Evolutionary conservation across 1,140 invertebrate species (phyloP).

Genomic region (Sesamia nonagrioides): DNA sequence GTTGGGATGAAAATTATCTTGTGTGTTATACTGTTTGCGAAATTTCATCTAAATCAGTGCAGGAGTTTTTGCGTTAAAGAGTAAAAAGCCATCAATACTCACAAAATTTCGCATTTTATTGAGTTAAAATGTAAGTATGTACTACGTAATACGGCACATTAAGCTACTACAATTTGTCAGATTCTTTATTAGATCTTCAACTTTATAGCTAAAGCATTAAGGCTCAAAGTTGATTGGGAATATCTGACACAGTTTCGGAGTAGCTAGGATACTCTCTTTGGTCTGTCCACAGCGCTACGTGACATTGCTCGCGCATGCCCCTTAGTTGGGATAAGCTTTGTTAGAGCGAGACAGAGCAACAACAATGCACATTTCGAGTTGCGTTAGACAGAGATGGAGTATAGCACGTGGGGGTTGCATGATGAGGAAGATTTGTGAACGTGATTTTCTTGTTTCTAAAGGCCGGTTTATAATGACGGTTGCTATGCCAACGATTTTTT

Average conservation of each 20-base stretch:
- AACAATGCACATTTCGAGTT: slow-evolving; percentile 13
- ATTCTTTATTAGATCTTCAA: too few relatives aligned
- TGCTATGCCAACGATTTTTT: too few relatives aligned
- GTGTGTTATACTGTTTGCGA: too few relatives aligned
- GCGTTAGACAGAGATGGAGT: slow-evolving; percentile 22
- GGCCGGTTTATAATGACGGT: not conserved
- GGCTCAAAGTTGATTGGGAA: too few relatives aligned
- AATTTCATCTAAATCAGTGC: too few relatives aligned
- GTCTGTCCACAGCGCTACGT: slow-evolving; percentile 8
- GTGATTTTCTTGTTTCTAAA: not conserved
- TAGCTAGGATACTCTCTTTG: not conserved
- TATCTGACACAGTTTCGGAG: too few relatives aligned
- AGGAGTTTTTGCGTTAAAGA: too few relatives aligned
- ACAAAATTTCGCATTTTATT: too few relatives aligned
- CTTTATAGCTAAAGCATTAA: too few relatives aligned
- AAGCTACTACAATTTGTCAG: too few relatives aligned
- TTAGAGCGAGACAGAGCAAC: slow-evolving; percentile 34
- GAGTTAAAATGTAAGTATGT: not conserved
- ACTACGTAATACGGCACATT: not conserved
- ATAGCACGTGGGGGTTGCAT: slow-evolving; percentile 48
- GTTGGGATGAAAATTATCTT: too few relatives aligned
- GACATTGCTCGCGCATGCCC: slow-evolving; percentile 16
- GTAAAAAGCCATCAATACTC: too few relatives aligned
- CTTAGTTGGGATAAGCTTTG: not conserved
- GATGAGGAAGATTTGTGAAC: slow-evolving; percentile 12